A percentile compares a stretch with the other conserved stretches of the same genome.
phyloP scores from a whole-genome alignment of 2,113 vertebrate genomes.

The Taurulus bubalis region DNA sequence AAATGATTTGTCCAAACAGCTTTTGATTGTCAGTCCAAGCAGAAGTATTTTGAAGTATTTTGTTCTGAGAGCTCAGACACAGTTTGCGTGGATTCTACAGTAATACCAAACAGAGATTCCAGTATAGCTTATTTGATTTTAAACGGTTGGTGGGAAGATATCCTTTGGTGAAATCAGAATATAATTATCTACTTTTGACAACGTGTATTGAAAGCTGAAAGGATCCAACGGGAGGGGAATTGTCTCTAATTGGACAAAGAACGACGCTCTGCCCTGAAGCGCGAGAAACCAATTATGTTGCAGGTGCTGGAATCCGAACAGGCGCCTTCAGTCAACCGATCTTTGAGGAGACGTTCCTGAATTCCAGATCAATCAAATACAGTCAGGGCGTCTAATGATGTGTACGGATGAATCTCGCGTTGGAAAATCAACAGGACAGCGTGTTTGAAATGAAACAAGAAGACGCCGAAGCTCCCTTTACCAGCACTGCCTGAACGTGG shows the following conservation, averaged over 20 bases:
- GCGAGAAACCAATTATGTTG: slow-evolving; percentile 53
- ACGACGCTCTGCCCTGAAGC: slow-evolving; percentile 46
- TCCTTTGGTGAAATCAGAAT: slow-evolving; percentile 40
- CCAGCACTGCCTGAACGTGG: background rate
- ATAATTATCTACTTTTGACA: slow-evolving; percentile 52
- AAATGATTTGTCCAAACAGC: slow-evolving; percentile 33
- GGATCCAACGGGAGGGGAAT: slow-evolving; percentile 36
- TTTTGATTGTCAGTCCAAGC: slow-evolving; percentile 29
- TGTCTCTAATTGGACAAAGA: slow-evolving; percentile 62
- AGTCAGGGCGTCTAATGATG: slow-evolving; percentile 37
- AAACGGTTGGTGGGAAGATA: slow-evolving; percentile 1
- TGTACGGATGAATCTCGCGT: slow-evolving; percentile 12
- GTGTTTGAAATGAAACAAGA: slow-evolving; percentile 43
- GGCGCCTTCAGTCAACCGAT: slow-evolving; percentile 17
- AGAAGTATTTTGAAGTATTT: slow-evolving; percentile 31
- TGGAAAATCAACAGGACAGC: slow-evolving; percentile 31
- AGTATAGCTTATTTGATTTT: slow-evolving; percentile 26
- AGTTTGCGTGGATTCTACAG: slow-evolving; percentile 25
- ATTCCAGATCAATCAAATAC: slow-evolving; percentile 38
- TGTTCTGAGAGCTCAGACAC: slow-evolving; percentile 36
- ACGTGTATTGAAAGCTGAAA: slow-evolving; percentile 32
- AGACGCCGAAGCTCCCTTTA: slow-evolving; percentile 12
- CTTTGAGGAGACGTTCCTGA: slow-evolving; percentile 44
- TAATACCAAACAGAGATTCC: slow-evolving; percentile 15
- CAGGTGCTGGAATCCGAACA: slow-evolving; percentile 45